Base-by-base conservation (phyloP, 2,888 invertebrate species). In the Xestobium rufovillosum region DNA sequence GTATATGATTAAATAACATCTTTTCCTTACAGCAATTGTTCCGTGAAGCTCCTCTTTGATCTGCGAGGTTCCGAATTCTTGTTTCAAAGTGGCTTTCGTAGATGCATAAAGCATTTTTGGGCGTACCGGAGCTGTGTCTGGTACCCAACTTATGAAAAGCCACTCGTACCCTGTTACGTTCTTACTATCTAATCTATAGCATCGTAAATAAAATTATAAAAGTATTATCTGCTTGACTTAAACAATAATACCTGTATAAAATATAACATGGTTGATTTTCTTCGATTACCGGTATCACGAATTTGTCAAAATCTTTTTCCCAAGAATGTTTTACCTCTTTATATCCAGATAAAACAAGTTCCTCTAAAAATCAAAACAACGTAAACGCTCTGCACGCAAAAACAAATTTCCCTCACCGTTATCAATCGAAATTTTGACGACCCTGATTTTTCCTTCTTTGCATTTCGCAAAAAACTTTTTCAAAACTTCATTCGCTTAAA, bases 61-160 rank as follows among this genome's bases (percentile, higher is more conserved):
- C 54, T 89, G 86, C 0, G 89, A 83, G 3, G 88, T 83, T 1
- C 97, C 97, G 66, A 98, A 98, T 63, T 96, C 94, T 56, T 83
- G 83, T 63, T 96, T 98, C 15, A 98, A 70, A 1, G 97, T 98
- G 1, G 97, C 91, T 66, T 95, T 91, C 0, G 96, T 97, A 0
- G 94, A 95, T 0, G 97, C 97, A 56, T 95, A 95, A 35, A 98
- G 69, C 97, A 98, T 97, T 67, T 98, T 98, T 57, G 92, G 83
- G 38, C 96, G 72, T 3, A 96, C 83, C 0, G 86, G 79, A 1
- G 95, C 87, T 38, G 76, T 77, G 57, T 97, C 97, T 1, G 97
- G 97, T 1, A 86, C 89, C 90, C 95, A 98, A 52, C 87, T 87
- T 35, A 94, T 80, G 35, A 92, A 73, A 4, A 97, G 64, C 96